phyloP scores from a whole-genome alignment of 2,113 vertebrate genomes.

The Sclerurus mexicanus region DNA sequence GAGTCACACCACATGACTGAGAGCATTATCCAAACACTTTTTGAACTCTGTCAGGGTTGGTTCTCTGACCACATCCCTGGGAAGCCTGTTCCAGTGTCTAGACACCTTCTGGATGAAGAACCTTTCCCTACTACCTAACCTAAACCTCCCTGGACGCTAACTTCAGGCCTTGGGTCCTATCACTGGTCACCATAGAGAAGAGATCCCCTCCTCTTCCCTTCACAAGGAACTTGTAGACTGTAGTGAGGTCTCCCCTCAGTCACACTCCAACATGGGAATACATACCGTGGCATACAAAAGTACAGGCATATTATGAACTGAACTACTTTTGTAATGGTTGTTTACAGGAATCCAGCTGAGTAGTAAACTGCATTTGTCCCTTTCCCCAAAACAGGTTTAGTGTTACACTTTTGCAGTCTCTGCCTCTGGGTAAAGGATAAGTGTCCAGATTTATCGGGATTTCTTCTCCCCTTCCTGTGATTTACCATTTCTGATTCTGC shows the following conservation, averaged over 20 bases:
- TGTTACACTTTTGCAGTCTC: neutral
- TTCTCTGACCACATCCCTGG: neutral
- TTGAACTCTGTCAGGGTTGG: neutral
- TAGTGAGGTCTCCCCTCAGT: neutral
- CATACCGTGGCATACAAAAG: neutral
- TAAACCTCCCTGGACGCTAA: neutral
- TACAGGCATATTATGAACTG: neutral
- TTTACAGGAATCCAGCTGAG: neutral
- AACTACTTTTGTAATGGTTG: neutral
- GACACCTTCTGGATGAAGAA: neutral
- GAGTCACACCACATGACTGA: neutral
- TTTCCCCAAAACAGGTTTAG: neutral
- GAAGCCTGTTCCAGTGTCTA: neutral
- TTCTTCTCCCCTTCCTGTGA: neutral
- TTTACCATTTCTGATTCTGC: neutral
- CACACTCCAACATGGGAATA: neutral
- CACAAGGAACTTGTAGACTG: too few relatives aligned
- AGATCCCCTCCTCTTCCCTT: neutral
- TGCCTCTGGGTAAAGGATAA: neutral
- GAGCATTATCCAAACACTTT: neutral
- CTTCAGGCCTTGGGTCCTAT: neutral
- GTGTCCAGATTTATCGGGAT: neutral
- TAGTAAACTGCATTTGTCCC: neutral
- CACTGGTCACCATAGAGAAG: neutral
- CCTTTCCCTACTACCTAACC: too few relatives aligned